Percentiles rank a stretch among this genome's conserved stretches.
These are phyloP conservation scores for Auanema freiburgensis DNA, from an alignment of 2,888 invertebrate species.

Conservation along the genomic window DNA sequence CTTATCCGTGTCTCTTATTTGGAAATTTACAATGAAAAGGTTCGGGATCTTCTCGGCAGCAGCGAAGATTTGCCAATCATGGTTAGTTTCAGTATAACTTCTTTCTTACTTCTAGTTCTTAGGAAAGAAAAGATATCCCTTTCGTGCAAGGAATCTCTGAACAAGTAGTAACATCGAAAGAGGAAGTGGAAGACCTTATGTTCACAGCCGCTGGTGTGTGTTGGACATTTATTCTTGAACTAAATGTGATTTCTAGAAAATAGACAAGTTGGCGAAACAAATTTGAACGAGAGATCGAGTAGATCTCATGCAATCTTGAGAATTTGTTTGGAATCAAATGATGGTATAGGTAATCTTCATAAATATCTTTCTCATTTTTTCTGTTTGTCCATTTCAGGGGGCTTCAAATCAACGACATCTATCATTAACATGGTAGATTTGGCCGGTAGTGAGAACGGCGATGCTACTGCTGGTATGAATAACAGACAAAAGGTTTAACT, in stretches of 20 bases:
- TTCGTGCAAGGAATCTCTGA: conserved; percentile 8
- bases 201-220: neutral
- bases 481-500: conserved; percentile 5
- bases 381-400: conserved; percentile 6
- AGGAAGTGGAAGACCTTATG: conserved; percentile 1
- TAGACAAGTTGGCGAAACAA: conserved; percentile 10
- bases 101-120: neutral
- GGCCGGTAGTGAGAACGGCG: conserved; percentile 21
- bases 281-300: conserved; percentile 17
- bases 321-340: conserved; percentile 14
- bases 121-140: conserved; percentile 10
- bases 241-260: conserved; percentile 9
- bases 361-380: neutral
- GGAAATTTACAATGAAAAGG: conserved; percentile 21
- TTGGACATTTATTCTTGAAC: neutral
- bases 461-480: neutral
- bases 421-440: conserved; percentile 20
- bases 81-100: neutral
- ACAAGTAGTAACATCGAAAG: neutral
- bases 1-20: conserved; percentile 13
- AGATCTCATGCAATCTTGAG: conserved; percentile 20
- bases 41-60: conserved; percentile 11
- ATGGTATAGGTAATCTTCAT: neutral
- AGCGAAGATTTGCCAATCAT: neutral
- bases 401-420: conserved; percentile 8